A percentile compares a stretch with the other conserved stretches of the same genome.
Conservation (phyloP, 2,797 vertebrate species). For the Cheirogaleus major region DNA sequence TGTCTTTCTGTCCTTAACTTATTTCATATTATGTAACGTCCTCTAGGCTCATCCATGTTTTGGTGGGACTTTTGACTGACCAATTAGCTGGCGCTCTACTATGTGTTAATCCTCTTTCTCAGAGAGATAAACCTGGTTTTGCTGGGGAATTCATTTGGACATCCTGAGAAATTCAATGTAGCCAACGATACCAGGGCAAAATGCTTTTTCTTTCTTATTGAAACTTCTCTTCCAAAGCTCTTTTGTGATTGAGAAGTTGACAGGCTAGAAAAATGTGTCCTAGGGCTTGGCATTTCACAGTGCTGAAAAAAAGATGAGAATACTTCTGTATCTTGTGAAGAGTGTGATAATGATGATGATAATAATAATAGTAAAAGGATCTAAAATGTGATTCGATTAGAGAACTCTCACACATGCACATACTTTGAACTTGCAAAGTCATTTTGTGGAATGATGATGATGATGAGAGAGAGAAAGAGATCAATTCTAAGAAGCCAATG, state of each 20-base stretch:
- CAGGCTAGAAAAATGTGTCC: slow-evolving; percentile 61
- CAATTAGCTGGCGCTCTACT: slow-evolving; percentile 60
- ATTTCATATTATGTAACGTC: neutral
- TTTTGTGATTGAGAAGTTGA: slow-evolving; percentile 60
- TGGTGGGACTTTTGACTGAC: slow-evolving; percentile 78
- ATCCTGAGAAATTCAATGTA: slow-evolving; percentile 30
- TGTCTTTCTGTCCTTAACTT: neutral
- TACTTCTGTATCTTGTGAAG: neutral
- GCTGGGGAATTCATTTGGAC: slow-evolving; percentile 14
- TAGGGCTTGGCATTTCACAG: neutral
- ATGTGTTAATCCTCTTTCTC: slow-evolving; percentile 57
- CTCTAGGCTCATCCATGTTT: slow-evolving; percentile 59
- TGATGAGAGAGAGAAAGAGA: neutral
- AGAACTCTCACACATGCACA: neutral
- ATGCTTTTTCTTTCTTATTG: slow-evolving; percentile 54
- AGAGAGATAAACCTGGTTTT: slow-evolving; percentile 48
- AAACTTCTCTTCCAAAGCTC: slow-evolving; percentile 15
- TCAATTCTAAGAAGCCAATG: neutral
- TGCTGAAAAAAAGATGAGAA: neutral
- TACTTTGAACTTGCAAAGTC: neutral
- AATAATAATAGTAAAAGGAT: neutral
- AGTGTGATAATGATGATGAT: neutral
- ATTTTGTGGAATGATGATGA: neutral
- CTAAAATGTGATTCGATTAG: neutral
- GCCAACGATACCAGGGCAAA: neutral